Evolutionary conservation across 2,113 vertebrate species (phyloP), one percentile per base, ranked within the genome.

Genomic region (Pelodiscus sinensis): DNA sequence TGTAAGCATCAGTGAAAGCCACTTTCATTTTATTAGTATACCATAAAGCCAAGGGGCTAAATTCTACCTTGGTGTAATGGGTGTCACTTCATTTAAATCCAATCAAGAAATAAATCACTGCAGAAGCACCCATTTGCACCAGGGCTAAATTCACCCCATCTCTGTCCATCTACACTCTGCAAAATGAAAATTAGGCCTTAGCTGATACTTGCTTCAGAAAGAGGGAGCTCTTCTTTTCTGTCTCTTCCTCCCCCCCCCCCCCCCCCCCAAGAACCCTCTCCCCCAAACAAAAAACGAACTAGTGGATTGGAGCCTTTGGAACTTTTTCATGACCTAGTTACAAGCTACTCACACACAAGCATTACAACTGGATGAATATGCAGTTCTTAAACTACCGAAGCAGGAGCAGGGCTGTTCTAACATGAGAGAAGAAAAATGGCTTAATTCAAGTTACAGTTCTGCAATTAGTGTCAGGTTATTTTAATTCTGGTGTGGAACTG

Each of bases 401-500:
- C 0, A 0, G 22, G 25, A 25, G n/a, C 73, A 4, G 50, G 5
- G 13, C 52, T 51, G 77, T 56, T 60, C 12, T 18, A 29, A 27
- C 21, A 75, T 44, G 22, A 24, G 38, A 44, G 35, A 77, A 51
- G 56, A 78, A 50, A 52, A 58, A 55, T 75, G 44, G 81, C 85
- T 88, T 31, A 19, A 5, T 80, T 18, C 68, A 83, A 60, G 44
- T 86, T 87, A 89, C 81, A 38, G 16, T 58, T 94, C 88, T 90
- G 80, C 88, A 55, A 25, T 92, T 86, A 57, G 31, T 57, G 51
- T 16, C 38, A 65, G 57, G 77, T 81, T 92, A 82, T 88, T 95
- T 95, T 94, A 87, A 52, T 9, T 44, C 85, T 68, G 50, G 51
- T 27, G 51, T 19, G 58, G 84, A 55, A 54, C 85, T 4, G 31